Conservation (phyloP, 2,113 vertebrate species). For the Reinhardtius hippoglossoides region DNA sequence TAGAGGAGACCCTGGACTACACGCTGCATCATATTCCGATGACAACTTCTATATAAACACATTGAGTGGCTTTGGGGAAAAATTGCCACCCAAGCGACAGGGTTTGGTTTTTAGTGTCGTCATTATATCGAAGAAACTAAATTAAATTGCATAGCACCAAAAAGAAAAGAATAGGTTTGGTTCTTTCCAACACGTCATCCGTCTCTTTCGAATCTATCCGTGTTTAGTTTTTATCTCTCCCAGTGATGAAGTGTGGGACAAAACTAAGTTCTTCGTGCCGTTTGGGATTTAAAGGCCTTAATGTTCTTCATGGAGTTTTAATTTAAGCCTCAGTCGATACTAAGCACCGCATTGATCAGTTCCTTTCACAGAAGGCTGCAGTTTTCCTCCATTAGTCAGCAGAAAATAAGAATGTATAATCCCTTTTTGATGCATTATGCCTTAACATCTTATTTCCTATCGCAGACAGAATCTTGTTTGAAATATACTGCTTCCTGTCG, state of each 20-base stretch:
- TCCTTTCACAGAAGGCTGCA: not conserved
- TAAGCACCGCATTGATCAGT: not conserved
- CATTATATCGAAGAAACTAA: not conserved
- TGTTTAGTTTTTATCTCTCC: not conserved
- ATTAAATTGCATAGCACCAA: not conserved
- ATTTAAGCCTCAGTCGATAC: not conserved
- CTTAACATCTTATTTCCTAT: conserved; percentile 7
- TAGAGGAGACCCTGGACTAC: too few species aligned
- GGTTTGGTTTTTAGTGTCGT: too few species aligned
- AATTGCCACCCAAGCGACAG: too few species aligned
- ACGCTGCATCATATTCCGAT: too few species aligned
- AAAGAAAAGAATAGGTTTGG: too few species aligned
- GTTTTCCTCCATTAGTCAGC: conserved; percentile 24
- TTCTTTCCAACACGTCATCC: too few species aligned
- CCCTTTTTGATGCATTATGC: conserved; percentile 29
- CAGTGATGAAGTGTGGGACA: not conserved
- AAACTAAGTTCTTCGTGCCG: not conserved
- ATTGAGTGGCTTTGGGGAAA: too few species aligned
- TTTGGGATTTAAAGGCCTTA: not conserved
- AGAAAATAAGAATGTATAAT: conserved; percentile 32
- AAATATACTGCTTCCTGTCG: not conserved
- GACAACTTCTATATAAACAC: too few species aligned
- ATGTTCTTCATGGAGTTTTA: not conserved
- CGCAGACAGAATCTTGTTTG: not conserved
- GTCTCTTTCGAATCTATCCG: too few species aligned